phyloP scores from a whole-genome alignment of 2,888 invertebrate species.

The Ectemnius lituratus region DNA sequence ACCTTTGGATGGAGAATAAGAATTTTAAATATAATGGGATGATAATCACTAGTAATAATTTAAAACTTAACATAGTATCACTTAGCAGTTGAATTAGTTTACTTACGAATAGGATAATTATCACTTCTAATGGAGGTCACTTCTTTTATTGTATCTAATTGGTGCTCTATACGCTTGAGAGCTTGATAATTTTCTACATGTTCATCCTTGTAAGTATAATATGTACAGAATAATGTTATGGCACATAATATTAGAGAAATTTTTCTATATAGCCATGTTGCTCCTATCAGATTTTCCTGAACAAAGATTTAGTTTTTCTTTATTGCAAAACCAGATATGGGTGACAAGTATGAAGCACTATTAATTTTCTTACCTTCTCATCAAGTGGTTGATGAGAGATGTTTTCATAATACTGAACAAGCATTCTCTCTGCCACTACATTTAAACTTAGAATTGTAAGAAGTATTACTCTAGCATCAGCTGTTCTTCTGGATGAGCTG shows the following conservation, averaged over 20 bases:
- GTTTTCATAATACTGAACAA: constrained; percentile 69
- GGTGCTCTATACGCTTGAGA: constrained; percentile 69
- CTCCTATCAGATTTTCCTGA: constrained; percentile 57
- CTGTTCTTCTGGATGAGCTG: constrained; percentile 80
- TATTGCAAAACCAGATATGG: neutral
- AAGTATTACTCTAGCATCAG: constrained; percentile 80
- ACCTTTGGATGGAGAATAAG: constrained; percentile 51
- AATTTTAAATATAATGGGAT: constrained; percentile 5
- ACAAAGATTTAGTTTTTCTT: neutral
- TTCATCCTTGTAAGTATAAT: constrained; percentile 66
- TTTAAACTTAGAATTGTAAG: constrained; percentile 79
- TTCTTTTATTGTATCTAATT: constrained; percentile 60
- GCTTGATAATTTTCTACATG: constrained; percentile 65
- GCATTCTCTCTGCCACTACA: constrained; percentile 78
- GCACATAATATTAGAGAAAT: constrained; percentile 62
- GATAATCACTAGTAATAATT: neutral
- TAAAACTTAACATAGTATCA: neutral
- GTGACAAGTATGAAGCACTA: neutral
- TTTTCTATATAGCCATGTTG: constrained; percentile 70
- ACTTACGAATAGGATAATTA: constrained; percentile 56
- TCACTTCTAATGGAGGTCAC: constrained; percentile 36
- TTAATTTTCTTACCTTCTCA: constrained; percentile 60
- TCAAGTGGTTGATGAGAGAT: constrained; percentile 46
- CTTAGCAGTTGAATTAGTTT: constrained; percentile 1
- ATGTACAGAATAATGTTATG: constrained; percentile 64